Evolutionary conservation across 2,797 vertebrate genomes (phyloP).

Genomic region (Sebastes reedi): DNA sequence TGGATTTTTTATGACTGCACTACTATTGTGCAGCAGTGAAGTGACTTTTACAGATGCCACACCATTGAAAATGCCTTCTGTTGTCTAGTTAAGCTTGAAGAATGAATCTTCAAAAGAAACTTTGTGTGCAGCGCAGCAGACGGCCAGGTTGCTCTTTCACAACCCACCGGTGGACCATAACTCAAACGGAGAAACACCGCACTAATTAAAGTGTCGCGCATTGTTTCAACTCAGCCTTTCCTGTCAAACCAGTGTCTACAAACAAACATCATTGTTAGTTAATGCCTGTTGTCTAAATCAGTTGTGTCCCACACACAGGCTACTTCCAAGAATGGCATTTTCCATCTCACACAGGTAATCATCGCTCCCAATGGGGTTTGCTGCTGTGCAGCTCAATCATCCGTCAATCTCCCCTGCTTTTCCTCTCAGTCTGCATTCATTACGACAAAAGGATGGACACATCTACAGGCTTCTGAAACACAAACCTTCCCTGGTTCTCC

Average conservation of each 20-base stretch:
- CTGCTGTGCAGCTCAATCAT: conserved; percentile 46
- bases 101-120: neutral
- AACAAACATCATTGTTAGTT: conserved; percentile 34
- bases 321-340: conserved; percentile 84
- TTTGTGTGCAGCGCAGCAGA: neutral
- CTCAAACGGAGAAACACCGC: neutral
- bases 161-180: neutral
- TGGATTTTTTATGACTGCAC: neutral
- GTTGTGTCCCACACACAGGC: conserved; percentile 85
- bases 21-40: neutral
- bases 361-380: conserved; percentile 29
- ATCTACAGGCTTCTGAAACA: conserved; percentile 49
- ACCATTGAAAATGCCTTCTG: neutral
- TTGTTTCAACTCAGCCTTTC: conserved; percentile 16
- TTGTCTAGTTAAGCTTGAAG: neutral
- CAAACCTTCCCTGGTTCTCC: conserved; percentile 51
- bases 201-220: neutral
- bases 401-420: conserved; percentile 48
- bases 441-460: conserved; percentile 46
- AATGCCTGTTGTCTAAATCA: conserved; percentile 74
- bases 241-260: conserved; percentile 29
- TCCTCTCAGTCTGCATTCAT: conserved; percentile 58
- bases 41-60: neutral
- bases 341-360: conserved; percentile 85
- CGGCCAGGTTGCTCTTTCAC: neutral